A percentile compares a stretch with the other conserved stretches of the same genome.
Evolutionary conservation across 2,888 invertebrate genomes (phyloP).

Genomic region (Amphipyra tragopoginis): DNA sequence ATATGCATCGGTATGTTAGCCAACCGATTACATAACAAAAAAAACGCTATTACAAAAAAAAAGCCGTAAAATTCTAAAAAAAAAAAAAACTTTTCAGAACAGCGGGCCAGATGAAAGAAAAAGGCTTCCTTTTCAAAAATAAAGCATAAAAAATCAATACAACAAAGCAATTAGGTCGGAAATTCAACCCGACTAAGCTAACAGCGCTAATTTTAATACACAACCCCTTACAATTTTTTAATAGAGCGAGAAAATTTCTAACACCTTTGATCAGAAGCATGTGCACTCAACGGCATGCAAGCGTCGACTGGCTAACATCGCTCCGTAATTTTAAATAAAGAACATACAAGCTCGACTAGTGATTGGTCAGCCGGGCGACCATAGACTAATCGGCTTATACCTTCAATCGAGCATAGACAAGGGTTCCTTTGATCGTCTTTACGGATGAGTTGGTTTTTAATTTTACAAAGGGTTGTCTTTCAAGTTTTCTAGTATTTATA

Average conservation of each 20-base stretch:
- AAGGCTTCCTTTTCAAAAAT: background rate
- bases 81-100: too few species aligned
- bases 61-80: too few species aligned
- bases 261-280: slow-evolving; percentile 58
- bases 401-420: slow-evolving; percentile 74
- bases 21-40: too few species aligned
- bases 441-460: slow-evolving; percentile 70
- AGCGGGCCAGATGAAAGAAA: background rate
- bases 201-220: slow-evolving; percentile 22
- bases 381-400: slow-evolving; percentile 80
- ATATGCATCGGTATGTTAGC: too few species aligned
- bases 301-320: slow-evolving; percentile 63
- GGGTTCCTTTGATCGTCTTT: slow-evolving; percentile 77
- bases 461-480: slow-evolving; percentile 70
- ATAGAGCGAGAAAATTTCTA: slow-evolving; percentile 61
- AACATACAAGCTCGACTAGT: slow-evolving; percentile 75
- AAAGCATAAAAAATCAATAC: slow-evolving; percentile 22
- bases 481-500: slow-evolving; percentile 8
- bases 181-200: slow-evolving; percentile 41
- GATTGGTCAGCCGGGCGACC: slow-evolving; percentile 77
- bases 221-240: slow-evolving; percentile 56
- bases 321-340: slow-evolving; percentile 78
- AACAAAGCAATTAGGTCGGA: slow-evolving; percentile 45
- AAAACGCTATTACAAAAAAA: too few species aligned
- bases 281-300: slow-evolving; percentile 57